These are phyloP conservation scores for Microplitis mediator DNA, from an alignment of 1,140 invertebrate genomes.

Conservation along the genomic window DNA sequence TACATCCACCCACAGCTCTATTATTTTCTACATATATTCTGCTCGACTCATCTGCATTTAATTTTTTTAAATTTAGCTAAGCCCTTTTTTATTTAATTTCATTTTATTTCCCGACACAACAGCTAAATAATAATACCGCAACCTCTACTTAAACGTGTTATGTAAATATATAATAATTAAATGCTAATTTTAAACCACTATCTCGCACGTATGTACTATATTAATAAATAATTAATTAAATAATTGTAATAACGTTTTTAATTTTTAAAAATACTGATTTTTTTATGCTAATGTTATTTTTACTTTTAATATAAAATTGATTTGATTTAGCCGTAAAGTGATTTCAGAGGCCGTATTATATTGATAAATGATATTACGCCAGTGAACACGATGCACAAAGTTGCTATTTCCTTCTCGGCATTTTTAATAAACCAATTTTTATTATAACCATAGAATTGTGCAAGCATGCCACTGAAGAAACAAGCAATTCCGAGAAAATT, in stretches of 20 bases:
- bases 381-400: constrained; percentile 32
- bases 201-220: no score
- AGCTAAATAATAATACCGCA: no score
- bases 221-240: no score
- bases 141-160: no score
- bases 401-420: constrained; percentile 9
- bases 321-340: constrained; percentile 33
- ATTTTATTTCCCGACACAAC: no score
- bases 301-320: constrained; percentile 9
- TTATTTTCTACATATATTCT: no score
- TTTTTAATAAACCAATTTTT: constrained; percentile 32
- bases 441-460: constrained; percentile 41
- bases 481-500: constrained; percentile 49
- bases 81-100: no score
- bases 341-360: constrained; percentile 34
- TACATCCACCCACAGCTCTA: neutral
- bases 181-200: no score
- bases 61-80: no score
- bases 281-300: neutral
- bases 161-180: no score
- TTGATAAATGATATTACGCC: constrained; percentile 38
- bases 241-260: neutral
- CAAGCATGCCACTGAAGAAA: constrained; percentile 45
- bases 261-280: neutral
- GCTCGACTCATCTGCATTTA: no score